Evolutionary conservation across 2,797 vertebrate species (phyloP).

Genomic region (Poecilia picta): DNA sequence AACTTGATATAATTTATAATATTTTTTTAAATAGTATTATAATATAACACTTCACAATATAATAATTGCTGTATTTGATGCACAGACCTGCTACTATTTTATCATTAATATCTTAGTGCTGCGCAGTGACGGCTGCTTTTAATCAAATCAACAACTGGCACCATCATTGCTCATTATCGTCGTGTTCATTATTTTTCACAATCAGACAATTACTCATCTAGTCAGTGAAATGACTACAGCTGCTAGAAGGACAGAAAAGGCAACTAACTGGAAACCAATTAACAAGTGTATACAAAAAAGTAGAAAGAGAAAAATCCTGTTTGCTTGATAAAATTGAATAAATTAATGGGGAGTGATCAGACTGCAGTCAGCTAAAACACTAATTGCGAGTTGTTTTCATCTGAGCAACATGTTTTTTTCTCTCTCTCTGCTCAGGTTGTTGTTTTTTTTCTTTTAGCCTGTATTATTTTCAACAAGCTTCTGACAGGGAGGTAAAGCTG

Average conservation of each 20-base stretch:
- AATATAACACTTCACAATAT: not conserved
- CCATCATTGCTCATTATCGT: constrained; percentile 9
- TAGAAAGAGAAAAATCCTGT: not conserved
- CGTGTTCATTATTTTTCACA: constrained; percentile 14
- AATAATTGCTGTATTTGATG: not conserved
- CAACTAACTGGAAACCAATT: constrained; percentile 3
- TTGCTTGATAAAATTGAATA: constrained; percentile 6
- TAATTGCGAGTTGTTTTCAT: constrained; percentile 8
- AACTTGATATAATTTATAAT: not conserved
- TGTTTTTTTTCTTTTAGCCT: not conserved
- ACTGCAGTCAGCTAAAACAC: constrained; percentile 1
- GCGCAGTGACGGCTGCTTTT: not conserved
- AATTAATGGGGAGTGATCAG: constrained; percentile 3
- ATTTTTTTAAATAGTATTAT: not conserved
- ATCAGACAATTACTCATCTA: constrained; percentile 11
- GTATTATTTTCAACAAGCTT: constrained; percentile 9
- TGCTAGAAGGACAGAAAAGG: not conserved
- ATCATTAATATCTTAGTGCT: not conserved
- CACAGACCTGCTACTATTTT: not conserved
- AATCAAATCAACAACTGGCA: constrained; percentile 1
- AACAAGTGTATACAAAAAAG: not conserved
- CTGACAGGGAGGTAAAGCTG: constrained; percentile 5
- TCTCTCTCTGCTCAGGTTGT: constrained; percentile 9
- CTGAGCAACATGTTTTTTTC: not conserved
- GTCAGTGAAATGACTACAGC: not conserved